Conservation (phyloP, 2,797 vertebrate species). For the Hypotaenidia okinawae region DNA sequence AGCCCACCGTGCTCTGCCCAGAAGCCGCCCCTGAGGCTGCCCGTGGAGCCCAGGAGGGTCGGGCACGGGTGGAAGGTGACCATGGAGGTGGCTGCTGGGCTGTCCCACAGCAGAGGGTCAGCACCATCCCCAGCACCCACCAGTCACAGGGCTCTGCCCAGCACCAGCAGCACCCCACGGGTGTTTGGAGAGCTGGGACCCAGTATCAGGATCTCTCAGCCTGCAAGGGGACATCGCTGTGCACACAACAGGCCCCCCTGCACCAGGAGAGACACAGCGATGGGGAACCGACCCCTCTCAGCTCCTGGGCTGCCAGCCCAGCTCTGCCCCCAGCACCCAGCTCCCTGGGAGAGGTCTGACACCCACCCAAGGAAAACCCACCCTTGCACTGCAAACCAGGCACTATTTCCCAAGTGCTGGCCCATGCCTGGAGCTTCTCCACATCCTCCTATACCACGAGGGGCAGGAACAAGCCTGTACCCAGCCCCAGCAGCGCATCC, state of each 20-base stretch:
- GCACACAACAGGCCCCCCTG: fast-evolving
- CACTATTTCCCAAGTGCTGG: neutral
- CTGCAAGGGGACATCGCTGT: neutral
- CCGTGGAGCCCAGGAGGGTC: neutral
- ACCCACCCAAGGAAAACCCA: neutral
- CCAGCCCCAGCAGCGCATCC: neutral
- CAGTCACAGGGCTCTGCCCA: fast-evolving
- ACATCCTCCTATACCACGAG: fast-evolving
- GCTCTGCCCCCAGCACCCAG: neutral
- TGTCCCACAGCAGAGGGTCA: neutral
- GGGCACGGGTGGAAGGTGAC: fast-evolving
- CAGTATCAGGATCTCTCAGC: fast-evolving
- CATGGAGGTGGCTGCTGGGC: neutral
- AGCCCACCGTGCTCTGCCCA: neutral
- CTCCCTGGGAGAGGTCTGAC: neutral
- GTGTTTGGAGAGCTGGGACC: neutral
- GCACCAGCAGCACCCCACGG: neutral
- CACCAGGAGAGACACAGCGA: fast-evolving
- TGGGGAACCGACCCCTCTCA: neutral
- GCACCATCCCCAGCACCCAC: neutral
- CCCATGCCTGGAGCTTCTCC: neutral
- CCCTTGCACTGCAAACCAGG: neutral
- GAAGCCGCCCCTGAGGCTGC: neutral
- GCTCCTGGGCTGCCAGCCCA: neutral
- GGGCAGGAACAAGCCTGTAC: neutral